These are phyloP conservation scores for Caenorhabditis sp. DNA, from an alignment of 2,888 invertebrate genomes.

Conservation along the genomic window DNA sequence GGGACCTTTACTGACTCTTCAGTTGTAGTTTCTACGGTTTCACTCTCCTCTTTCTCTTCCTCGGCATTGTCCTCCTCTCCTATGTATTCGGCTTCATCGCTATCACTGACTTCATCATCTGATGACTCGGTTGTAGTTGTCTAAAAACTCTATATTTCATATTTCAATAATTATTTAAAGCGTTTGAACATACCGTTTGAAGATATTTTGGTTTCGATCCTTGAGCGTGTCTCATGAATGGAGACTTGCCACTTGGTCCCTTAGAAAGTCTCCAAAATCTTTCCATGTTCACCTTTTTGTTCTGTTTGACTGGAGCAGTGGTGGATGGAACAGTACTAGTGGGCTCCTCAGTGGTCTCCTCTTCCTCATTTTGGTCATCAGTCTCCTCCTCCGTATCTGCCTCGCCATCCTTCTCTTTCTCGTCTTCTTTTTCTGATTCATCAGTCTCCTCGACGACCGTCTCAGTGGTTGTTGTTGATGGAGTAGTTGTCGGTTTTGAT, in stretches of 20 bases:
- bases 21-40: background rate
- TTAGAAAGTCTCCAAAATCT: constrained; percentile 75
- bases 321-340: constrained; percentile 7
- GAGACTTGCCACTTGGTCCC: constrained; percentile 58
- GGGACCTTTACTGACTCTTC: constrained; percentile 50
- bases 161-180: background rate
- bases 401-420: constrained; percentile 37
- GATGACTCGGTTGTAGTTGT: constrained; percentile 50
- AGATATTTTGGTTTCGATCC: constrained; percentile 53
- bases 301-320: background rate
- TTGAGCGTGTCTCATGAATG: constrained; percentile 51
- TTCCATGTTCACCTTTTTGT: constrained; percentile 75
- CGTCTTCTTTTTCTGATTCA: constrained; percentile 8
- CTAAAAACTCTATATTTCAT: constrained; percentile 10
- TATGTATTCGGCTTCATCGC: constrained; percentile 31
- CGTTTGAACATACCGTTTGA: constrained; percentile 35
- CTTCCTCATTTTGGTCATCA: too few relatives aligned
- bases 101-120: constrained; percentile 39
- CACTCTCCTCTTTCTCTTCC: constrained; percentile 35
- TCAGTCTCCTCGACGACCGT: too few relatives aligned
- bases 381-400: constrained; percentile 34
- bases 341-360: too few relatives aligned
- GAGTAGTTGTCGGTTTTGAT: constrained; percentile 20
- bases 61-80: constrained; percentile 32
- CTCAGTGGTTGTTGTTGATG: background rate